Evolutionary conservation across 1,140 invertebrate genomes (phyloP), one percentile per base, ranked within the genome.

Genomic region (Microvelia longipes): DNA sequence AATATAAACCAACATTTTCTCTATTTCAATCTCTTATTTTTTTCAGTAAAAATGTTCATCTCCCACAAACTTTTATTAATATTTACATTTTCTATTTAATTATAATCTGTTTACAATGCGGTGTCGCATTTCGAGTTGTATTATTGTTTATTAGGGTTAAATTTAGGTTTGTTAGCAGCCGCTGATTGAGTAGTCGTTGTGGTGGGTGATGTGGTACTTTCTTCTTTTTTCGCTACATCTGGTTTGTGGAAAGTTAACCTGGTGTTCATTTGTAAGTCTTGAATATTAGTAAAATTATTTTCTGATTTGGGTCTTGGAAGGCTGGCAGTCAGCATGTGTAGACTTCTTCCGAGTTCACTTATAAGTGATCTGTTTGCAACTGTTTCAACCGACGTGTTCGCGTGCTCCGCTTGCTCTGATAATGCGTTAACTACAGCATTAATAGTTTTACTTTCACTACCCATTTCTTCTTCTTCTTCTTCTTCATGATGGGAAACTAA

Each of bases 401-500:
- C 88, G 78, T 92, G 88, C 74, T 91, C 90, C 69, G 90, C 91
- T 79, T 93, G 91, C 69, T 91, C 90, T 50, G 92, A 91, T 71
- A 94, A 82, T 27, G 92, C 92, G 79, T 92, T 93, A 70, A 94
- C 92, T 72, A 94, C 91, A 29, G 92, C 92, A 76, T 91, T 93
- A 77, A 94, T 93, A 64, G 90, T 91, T 82, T 93, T 93, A 77
- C 90, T 90, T 80, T 93, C 91, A 81, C 88, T 89, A 76, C 88
- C 90, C 75, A 90, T 85, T 79, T 92, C 89, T 64, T 79, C 75
- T 25, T 75, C 75, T 61, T 76, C 75, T 60, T 74, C 75, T 80
- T 93, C 90, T 78, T 95, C 92, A 68, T 92, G 85, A 77, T 94
- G 92, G 72, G 91, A 90, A 72, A 98, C 92, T 75, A 98, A 87